Evolutionary conservation across 2,797 vertebrate genomes (phyloP), one percentile per base, ranked within the genome.

Genomic region (Arrhamphus sclerolepis): DNA sequence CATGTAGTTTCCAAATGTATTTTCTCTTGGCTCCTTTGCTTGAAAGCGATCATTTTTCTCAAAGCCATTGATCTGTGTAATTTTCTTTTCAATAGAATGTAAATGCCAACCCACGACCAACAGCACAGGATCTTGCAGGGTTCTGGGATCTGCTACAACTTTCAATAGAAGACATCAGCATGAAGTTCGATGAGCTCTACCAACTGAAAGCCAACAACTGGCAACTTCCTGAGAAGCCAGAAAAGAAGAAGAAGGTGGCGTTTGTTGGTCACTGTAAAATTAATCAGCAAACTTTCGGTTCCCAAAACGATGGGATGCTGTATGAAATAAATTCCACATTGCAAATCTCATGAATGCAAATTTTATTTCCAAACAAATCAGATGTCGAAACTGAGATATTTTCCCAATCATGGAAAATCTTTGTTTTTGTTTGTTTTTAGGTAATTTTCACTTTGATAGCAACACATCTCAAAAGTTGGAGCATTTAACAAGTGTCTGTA

Each of bases 121-220:
- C 96, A 38, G 95, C 97, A 59, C 97, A 98, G 90, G 98, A 99
- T 89, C 93, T 99, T 18, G 98, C 97, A 14, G 98, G 98, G 48
- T 99, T 99, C 92, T 99, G 98, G 98, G 98, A 99, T 89, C 94
- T 99, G 75, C 94, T 99, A 13, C 98, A 99, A 82, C 93, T 99
- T 82, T 96, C 98, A 38, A 98, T 99, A 62, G 97, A 98, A 89
- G 97, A 99, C 91, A 98, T 99, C 92, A 99, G 97, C 89, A 94
- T 98, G 94, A 98, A 98, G 92, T 99, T 99, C 75, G 97, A 99
- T 14, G 97, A 98, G 85, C 94, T 99, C 64, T 98, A 97, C 90
- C 98, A 99, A 75, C 94, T 99, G 71, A 99, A 98, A 87, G 91
- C 96, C 50, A 98, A 97, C 69, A 95, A 95, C 90, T 99, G 98